These are phyloP conservation scores for Corythornis madagascariensis DNA, from an alignment of 2,113 vertebrate species.

Conservation along the genomic window DNA sequence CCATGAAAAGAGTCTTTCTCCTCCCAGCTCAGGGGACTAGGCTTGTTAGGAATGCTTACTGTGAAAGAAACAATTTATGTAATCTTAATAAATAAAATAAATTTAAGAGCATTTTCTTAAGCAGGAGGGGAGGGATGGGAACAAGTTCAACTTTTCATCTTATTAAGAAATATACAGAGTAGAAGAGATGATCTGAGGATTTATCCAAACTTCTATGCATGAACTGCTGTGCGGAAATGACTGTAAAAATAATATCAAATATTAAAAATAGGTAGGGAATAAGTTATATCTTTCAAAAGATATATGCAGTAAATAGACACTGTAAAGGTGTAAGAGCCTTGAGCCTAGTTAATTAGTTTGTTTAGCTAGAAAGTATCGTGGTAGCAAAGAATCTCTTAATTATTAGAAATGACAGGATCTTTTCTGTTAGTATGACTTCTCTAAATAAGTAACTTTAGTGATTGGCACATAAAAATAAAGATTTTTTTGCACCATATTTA, in stretches of 20 bases:
- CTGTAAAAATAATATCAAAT: conserved; percentile 45
- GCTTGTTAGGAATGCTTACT: conserved; percentile 70
- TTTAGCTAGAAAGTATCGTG: no score
- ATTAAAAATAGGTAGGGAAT: no score
- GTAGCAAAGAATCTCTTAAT: not conserved
- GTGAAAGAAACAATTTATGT: conserved; percentile 73
- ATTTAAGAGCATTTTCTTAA: conserved; percentile 67
- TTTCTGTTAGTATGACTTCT: not conserved
- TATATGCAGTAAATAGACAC: not conserved
- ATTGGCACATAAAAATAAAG: not conserved
- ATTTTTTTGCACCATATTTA: not conserved
- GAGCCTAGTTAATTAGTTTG: no score
- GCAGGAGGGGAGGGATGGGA: not conserved
- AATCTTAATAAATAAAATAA: conserved; percentile 74
- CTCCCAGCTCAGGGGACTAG: conserved; percentile 64
- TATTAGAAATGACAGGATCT: not conserved
- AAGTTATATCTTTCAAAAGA: not conserved
- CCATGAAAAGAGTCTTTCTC: conserved; percentile 76
- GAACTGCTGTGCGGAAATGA: not conserved
- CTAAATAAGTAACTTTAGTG: not conserved
- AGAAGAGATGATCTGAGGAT: conserved; percentile 11
- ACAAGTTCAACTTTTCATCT: conserved; percentile 14
- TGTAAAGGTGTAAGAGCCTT: not conserved
- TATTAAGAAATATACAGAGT: conserved; percentile 25
- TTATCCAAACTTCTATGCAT: not conserved